Evolutionary conservation across 2,888 invertebrate species (phyloP).

Genomic region (Hirtodrosophila alboralis): DNA sequence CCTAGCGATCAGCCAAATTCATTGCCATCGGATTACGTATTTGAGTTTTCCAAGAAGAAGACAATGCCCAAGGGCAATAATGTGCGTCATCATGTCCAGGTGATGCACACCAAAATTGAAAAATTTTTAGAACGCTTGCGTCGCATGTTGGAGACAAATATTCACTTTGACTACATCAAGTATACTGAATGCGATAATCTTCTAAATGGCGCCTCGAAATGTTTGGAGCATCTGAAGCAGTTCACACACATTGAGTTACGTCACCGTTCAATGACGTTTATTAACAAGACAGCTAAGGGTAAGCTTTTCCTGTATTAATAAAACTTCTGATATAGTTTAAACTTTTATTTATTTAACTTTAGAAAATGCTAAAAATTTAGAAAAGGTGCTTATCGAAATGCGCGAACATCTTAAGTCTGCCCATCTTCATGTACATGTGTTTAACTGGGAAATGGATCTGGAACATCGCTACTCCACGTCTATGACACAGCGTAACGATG

Average conservation of each 20-base stretch:
- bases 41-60: constrained; percentile 26
- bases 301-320: constrained; percentile 5
- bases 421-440: constrained; percentile 64
- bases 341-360: not conserved
- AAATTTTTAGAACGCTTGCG: constrained; percentile 59
- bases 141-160: constrained; percentile 60
- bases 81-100: constrained; percentile 75
- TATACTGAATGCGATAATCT: constrained; percentile 65
- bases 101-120: constrained; percentile 61
- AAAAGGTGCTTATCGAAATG: constrained; percentile 49
- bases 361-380: constrained; percentile 62
- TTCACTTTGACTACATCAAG: constrained; percentile 58
- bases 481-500: constrained; percentile 41
- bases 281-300: constrained; percentile 45
- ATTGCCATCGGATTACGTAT: constrained; percentile 58
- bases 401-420: constrained; percentile 67
- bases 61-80: constrained; percentile 61
- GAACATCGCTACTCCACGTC: constrained; percentile 63
- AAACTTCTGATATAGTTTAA: not conserved
- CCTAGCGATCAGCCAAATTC: constrained; percentile 48
- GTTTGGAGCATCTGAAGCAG: constrained; percentile 25
- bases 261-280: constrained; percentile 61
- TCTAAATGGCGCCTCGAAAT: constrained; percentile 29
- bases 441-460: constrained; percentile 76
- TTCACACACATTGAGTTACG: constrained; percentile 62